Percentiles rank a stretch among this genome's conserved stretches.
These are phyloP conservation scores for Mormoops blainvillei DNA, from an alignment of 2,113 vertebrate species.

Conservation along the genomic window DNA sequence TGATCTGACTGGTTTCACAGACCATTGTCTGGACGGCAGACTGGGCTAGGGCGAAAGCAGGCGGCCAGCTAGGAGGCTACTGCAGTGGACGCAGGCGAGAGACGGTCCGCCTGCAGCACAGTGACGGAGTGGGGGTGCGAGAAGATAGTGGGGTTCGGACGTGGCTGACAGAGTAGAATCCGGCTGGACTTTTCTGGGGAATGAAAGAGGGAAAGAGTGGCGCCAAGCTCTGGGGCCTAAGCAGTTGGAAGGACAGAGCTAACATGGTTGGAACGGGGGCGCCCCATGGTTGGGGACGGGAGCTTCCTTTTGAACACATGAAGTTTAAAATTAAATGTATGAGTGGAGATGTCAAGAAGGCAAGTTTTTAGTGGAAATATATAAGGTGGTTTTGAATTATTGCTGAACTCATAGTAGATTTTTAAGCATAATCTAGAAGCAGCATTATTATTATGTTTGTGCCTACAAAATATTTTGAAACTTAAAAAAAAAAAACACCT, in stretches of 20 bases:
- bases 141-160: neutral
- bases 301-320: neutral
- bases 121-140: rapidly evolving
- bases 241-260: neutral
- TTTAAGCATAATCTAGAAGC: neutral
- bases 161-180: neutral
- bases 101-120: neutral
- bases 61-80: neutral
- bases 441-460: neutral
- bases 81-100: neutral
- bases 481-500: neutral
- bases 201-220: neutral
- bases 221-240: neutral
- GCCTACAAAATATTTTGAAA: neutral
- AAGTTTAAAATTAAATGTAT: neutral
- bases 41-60: neutral
- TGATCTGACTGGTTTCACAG: neutral
- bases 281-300: too few relatives aligned
- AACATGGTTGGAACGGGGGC: neutral
- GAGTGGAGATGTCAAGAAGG: neutral
- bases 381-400: neutral
- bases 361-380: neutral
- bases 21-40: neutral
- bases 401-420: neutral
- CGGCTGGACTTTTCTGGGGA: neutral